Evolutionary conservation across 2,113 vertebrate species (phyloP), one percentile per base, ranked within the genome.

Genomic region (Piaya cayana): DNA sequence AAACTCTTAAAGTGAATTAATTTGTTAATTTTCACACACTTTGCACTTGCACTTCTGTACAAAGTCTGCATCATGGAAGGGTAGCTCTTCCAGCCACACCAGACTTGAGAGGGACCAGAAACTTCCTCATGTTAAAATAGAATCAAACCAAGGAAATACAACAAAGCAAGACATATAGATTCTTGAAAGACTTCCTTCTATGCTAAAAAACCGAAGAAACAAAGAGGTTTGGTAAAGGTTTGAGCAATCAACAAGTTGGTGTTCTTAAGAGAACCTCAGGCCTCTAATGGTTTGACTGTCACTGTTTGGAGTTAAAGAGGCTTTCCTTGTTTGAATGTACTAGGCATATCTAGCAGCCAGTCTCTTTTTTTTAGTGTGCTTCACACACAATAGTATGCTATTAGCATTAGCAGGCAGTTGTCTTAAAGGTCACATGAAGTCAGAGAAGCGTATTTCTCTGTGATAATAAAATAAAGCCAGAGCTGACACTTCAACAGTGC

Each of bases 351-450:
- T 27, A 78, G 19, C 56, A 90, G 74, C 12, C 89, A 76, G 60
- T 11, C 42, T 29, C 53, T 34, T 32, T 25, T 25, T 34, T 32
- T 25, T 42, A 30, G 21, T 47, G 59, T 27, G 64, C 79, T 80
- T 65, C 72, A 65, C 67, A 39, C 67, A 52, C 60, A 53, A 74
- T 34, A 75, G 56, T 7, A 2, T 68, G 53, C 64, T 42, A 16
- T 68, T 75, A 88, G 80, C 64, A 56, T 70, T 42, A 86, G 71
- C 76, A 86, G 69, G 43, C 77, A 45, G 12, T 13, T 87, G 43
- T 62, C 39, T 82, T 88, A 92, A 83, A 92, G 86, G 90, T 93
- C 93, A 92, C 58, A 25, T 81, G 49, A 60, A 92, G 85, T 60
- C 79, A 76, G 45, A 80, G 69, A 5, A 74, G 22, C 50, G 11